Evolutionary conservation across 53 echinoderm and acorn worm species (phyloP).

Genomic region (Crossaster papposus): DNA sequence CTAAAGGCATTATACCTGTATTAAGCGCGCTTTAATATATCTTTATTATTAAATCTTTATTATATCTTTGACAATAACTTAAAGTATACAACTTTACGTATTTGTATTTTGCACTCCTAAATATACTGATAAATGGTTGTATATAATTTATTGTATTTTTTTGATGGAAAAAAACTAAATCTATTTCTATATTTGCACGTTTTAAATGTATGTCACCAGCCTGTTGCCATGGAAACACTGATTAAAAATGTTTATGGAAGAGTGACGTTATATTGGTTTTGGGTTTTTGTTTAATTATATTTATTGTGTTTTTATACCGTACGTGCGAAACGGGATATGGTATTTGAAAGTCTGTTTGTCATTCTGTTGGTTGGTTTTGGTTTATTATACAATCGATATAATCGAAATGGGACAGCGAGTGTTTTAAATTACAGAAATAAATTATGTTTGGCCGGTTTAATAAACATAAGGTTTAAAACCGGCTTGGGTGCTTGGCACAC

Average conservation of each 20-base stretch:
- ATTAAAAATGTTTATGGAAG: neutral
- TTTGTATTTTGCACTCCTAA: neutral
- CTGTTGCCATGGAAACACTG: neutral
- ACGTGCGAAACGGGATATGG: too few relatives aligned
- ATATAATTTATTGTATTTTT: conserved; percentile 50
- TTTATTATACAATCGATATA: too few relatives aligned
- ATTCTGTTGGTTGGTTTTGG: too few relatives aligned
- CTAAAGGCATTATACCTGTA: too few relatives aligned
- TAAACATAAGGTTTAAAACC: too few relatives aligned
- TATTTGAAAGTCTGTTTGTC: too few relatives aligned
- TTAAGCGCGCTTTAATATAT: neutral
- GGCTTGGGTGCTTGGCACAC: too few relatives aligned
- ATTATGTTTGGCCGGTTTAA: too few relatives aligned
- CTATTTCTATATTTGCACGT: conserved; percentile 49
- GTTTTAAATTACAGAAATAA: too few relatives aligned
- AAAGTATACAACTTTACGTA: neutral
- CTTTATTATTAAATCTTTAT: neutral
- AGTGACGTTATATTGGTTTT: neutral
- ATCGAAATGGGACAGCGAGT: too few relatives aligned
- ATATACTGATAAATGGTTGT: conserved; percentile 1
- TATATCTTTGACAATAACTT: neutral
- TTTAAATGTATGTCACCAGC: neutral
- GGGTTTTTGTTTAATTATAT: neutral
- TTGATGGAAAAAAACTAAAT: neutral
- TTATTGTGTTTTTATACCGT: neutral